A percentile compares a stretch with the other conserved stretches of the same genome.
These are phyloP conservation scores for Choristoneura rosaceana DNA, from an alignment of 2,888 invertebrate genomes.

Conservation along the genomic window DNA sequence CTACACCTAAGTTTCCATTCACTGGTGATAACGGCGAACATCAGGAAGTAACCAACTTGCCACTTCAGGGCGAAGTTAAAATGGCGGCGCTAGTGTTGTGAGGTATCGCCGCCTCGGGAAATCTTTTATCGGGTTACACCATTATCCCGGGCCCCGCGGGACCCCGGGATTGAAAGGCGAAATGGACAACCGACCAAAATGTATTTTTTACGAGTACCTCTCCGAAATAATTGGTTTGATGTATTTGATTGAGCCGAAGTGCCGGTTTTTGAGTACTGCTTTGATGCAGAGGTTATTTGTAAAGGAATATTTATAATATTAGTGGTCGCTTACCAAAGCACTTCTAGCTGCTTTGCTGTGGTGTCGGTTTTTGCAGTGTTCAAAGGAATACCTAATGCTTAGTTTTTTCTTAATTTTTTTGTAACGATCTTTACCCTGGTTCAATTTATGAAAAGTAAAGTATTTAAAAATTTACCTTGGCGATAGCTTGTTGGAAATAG, in stretches of 20 bases:
- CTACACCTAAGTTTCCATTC: not conserved
- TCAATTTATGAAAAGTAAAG: too few relatives aligned
- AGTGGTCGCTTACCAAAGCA: not conserved
- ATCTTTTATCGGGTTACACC: conserved; percentile 80
- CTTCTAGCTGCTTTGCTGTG: conserved; percentile 2
- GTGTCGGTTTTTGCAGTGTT: not conserved
- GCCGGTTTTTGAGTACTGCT: conserved; percentile 18
- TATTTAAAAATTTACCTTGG: too few relatives aligned
- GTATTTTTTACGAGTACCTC: conserved; percentile 41
- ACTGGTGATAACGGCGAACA: conserved; percentile 25
- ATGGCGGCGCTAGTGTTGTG: conserved; percentile 47
- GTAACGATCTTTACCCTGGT: too few relatives aligned
- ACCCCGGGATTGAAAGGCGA: conserved; percentile 32
- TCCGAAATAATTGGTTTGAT: conserved; percentile 40
- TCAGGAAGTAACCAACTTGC: conserved; percentile 33
- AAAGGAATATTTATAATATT: conserved; percentile 4
- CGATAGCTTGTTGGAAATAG: too few relatives aligned
- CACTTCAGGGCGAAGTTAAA: conserved; percentile 36
- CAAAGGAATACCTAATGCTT: not conserved
- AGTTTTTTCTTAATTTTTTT: not conserved
- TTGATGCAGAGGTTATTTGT: conserved; percentile 23
- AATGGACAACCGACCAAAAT: conserved; percentile 40
- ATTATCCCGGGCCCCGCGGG: conserved; percentile 56
- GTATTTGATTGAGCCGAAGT: conserved; percentile 35
- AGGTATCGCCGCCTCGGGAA: conserved; percentile 71